Evolutionary conservation across 2,797 vertebrate genomes (phyloP).

Genomic region (Champsocephalus gunnari): DNA sequence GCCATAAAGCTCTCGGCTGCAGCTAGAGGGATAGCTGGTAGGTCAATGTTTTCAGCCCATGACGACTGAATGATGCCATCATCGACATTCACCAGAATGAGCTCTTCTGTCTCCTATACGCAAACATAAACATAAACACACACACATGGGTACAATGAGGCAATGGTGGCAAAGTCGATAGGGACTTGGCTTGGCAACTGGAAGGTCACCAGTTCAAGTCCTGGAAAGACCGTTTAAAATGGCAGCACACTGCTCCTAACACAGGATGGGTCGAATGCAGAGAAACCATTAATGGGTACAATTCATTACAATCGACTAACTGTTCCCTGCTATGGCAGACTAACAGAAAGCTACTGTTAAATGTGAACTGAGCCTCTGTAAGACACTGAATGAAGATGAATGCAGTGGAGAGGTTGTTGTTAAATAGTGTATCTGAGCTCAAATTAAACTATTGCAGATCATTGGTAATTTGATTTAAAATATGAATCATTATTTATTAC

Average conservation of each 20-base stretch:
- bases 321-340: constrained; percentile 24
- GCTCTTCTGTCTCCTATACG: constrained; percentile 92
- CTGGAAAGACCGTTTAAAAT: too few species aligned
- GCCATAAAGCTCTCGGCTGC: constrained; percentile 89
- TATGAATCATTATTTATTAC: too few species aligned
- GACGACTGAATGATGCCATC: constrained; percentile 86
- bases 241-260: too few species aligned
- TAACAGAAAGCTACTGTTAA: constrained; percentile 55
- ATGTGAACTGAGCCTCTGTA: constrained; percentile 42
- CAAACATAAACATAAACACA: constrained; percentile 14
- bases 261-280: too few species aligned
- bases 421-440: constrained; percentile 3
- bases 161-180: too few species aligned
- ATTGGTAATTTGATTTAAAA: too few species aligned
- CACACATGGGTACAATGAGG: constrained; percentile 6
- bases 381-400: constrained; percentile 49
- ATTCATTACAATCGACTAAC: constrained; percentile 36
- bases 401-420: constrained; percentile 36
- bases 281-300: constrained; percentile 9
- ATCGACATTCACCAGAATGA: constrained; percentile 93
- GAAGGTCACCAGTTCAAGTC: too few species aligned
- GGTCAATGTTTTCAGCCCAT: constrained; percentile 63
- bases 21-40: constrained; percentile 87
- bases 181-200: too few species aligned
- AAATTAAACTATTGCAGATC: not conserved